Conservation (phyloP, 2,797 vertebrate species). For the Sebastes hubbsi region DNA sequence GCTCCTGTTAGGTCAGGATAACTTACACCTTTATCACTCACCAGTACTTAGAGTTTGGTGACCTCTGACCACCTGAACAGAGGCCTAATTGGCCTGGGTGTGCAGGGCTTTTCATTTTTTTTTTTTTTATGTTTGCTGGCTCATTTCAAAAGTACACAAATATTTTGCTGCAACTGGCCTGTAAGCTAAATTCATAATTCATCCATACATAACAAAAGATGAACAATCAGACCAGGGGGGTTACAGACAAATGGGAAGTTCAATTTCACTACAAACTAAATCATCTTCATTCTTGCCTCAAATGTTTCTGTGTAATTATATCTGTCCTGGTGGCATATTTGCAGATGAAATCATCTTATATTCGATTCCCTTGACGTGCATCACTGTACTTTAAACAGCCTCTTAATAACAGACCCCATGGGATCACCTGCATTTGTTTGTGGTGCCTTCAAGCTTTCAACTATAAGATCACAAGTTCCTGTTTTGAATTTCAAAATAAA, state of each 20-base stretch:
- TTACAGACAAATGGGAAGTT: neutral
- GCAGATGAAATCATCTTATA: neutral
- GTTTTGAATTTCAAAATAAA: neutral
- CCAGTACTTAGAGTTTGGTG: neutral
- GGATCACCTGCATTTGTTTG: neutral
- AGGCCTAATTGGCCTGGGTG: neutral
- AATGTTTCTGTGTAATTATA: neutral
- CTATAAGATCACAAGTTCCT: neutral
- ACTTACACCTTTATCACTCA: neutral
- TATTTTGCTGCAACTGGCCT: neutral
- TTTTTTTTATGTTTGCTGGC: neutral
- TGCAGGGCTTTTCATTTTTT: neutral
- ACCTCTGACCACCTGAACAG: neutral
- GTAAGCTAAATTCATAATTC: neutral
- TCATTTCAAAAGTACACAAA: neutral
- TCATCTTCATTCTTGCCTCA: neutral
- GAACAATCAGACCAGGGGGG: no score
- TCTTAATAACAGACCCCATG: neutral
- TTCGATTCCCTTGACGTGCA: neutral
- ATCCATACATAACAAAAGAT: neutral
- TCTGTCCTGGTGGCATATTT: neutral
- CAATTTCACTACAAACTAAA: neutral
- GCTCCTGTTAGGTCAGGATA: neutral
- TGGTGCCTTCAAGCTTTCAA: neutral
- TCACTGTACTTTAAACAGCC: neutral